Base-by-base conservation (phyloP, 2,113 vertebrate species). In the Callipepla californica region DNA sequence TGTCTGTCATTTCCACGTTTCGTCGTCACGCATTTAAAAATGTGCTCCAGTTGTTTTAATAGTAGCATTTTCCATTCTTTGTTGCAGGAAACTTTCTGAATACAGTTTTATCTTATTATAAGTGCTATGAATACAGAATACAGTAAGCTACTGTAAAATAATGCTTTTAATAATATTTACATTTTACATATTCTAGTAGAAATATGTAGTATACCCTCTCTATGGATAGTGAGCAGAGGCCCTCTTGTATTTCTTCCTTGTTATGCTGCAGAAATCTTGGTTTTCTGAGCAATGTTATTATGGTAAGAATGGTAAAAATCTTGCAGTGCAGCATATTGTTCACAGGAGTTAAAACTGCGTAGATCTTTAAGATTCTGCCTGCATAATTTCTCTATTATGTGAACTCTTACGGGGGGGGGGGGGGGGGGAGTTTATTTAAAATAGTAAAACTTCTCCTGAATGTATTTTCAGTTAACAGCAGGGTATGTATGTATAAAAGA, bases 11-110 rank as follows among this genome's bases (percentile, higher is more conserved):
- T 47, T 45, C 28, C 44, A 44, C 80, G 10, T 50, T 85, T 34
- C 38, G n/a, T 53, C 30, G 18, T 18, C 5, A 7, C 7, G 2
- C 1, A 0, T 20, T 70, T 59, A 57, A 59, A 88, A 84, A 51
- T 30, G 44, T 90, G 20, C 19, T 77, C 7, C 0, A 1, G 5
- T 36, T 2, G 0, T 11, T 50, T 2, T 18, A 51, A 13, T 55
- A 11, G 26, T 20, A 53, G 7, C 14, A 23, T 65, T 90, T 73
- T 65, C 44, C 23, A 36, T 63, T 86, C 34, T 51, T 86, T 32
- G 34, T 17, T 47, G 4, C 47, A 18, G 13, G 3, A 75, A 89
- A 72, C 5, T 67, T 72, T 4, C 15, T 32, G 22, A 22, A 25
- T 15, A 8, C 10, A 22, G 14, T 0, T 30, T 81, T 72, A 30